phyloP scores from a whole-genome alignment of 2,888 invertebrate genomes.

The Mythimna ferrago region DNA sequence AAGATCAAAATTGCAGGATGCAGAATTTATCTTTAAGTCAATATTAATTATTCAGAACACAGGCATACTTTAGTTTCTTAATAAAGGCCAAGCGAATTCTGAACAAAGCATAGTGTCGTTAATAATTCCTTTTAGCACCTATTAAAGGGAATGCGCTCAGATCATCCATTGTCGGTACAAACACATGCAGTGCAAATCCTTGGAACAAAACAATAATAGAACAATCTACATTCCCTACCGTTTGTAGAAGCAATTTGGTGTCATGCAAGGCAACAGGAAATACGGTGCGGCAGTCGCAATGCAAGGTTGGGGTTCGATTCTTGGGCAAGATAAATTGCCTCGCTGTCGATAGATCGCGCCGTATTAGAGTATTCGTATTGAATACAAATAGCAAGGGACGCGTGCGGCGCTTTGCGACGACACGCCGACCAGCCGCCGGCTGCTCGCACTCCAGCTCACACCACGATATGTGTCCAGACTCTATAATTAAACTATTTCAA shows the following conservation, averaged over 20 bases:
- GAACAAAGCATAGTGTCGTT: constrained; percentile 4
- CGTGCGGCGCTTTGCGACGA: constrained; percentile 64
- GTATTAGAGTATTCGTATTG: constrained; percentile 86
- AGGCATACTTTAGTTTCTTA: constrained; percentile 8
- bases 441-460: constrained; percentile 17
- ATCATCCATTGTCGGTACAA: constrained; percentile 52
- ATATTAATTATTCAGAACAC: constrained; percentile 27
- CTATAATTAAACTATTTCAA: constrained; percentile 41
- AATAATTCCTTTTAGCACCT: constrained; percentile 37
- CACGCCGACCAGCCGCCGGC: constrained; percentile 11
- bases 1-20: constrained; percentile 40
- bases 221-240: constrained; percentile 85
- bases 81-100: constrained; percentile 17
- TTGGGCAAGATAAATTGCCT: constrained; percentile 82
- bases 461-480: constrained; percentile 1
- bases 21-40: constrained; percentile 7
- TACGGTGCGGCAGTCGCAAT: constrained; percentile 78
- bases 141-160: constrained; percentile 40
- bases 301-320: constrained; percentile 83
- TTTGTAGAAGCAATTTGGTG: constrained; percentile 87
- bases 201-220: constrained; percentile 81
- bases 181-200: constrained; percentile 67
- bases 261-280: constrained; percentile 85
- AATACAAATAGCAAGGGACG: constrained; percentile 83
- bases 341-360: constrained; percentile 83